phyloP scores from a whole-genome alignment of 2,113 vertebrate genomes.

The Semnopithecus entellus region DNA sequence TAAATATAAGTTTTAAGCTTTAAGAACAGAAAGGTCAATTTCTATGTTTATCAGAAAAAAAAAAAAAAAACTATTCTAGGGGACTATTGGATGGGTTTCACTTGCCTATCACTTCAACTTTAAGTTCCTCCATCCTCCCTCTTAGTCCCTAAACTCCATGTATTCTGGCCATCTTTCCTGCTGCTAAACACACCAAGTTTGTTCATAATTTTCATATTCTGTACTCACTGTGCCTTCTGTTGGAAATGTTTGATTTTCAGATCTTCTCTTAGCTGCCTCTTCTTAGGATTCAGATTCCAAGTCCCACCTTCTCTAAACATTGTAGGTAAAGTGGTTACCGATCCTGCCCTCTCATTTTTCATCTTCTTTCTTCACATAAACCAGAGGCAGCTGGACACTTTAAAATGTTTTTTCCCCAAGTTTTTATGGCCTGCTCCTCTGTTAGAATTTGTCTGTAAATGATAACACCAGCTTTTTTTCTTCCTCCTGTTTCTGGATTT shows the following conservation, averaged over 20 bases:
- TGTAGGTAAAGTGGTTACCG: neutral
- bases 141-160: neutral
- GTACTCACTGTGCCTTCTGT: neutral
- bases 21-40: too few species aligned
- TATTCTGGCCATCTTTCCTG: neutral
- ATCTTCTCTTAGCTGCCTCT: neutral
- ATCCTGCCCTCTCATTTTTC: too few species aligned
- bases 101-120: neutral
- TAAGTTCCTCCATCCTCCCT: neutral
- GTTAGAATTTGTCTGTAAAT: neutral
- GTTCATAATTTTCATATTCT: neutral
- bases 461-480: neutral
- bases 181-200: neutral
- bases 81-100: too few species aligned
- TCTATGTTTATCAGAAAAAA: too few species aligned
- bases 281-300: neutral
- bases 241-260: neutral
- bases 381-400: neutral
- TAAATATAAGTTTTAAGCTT: too few species aligned
- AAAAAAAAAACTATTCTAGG: too few species aligned
- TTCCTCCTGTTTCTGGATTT: neutral
- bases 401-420: neutral
- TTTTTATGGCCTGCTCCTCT: neutral
- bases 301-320: neutral
- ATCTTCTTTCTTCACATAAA: neutral